Evolutionary conservation across 1,140 invertebrate genomes (phyloP).

Genomic region (Teleopsis dalmanni): DNA sequence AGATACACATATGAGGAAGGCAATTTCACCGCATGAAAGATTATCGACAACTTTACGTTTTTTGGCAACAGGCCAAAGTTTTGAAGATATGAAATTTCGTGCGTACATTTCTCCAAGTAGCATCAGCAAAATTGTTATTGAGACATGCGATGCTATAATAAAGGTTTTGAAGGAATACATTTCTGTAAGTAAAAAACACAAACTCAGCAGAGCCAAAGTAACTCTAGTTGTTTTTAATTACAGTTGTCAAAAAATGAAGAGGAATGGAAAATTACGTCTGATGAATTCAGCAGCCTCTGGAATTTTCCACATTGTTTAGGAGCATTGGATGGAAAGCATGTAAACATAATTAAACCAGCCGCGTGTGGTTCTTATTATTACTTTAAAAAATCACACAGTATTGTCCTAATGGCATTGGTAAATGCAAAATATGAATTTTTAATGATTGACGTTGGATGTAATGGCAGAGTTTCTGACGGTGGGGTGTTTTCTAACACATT

Average conservation of each 20-base stretch:
- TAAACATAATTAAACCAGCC: slow-evolving; percentile 18
- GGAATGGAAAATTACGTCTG: not conserved
- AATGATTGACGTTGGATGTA: slow-evolving; percentile 29
- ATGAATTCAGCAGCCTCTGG: too few species aligned
- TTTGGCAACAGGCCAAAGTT: not conserved
- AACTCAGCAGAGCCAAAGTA: not conserved
- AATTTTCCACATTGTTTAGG: too few species aligned
- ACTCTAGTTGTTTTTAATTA: not conserved
- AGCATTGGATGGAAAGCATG: too few species aligned
- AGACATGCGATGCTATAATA: not conserved
- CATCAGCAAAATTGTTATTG: not conserved
- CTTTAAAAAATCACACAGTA: slow-evolving; percentile 36
- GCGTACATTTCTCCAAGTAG: not conserved
- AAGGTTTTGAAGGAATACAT: not conserved
- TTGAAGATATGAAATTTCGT: not conserved
- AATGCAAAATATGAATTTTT: slow-evolving; percentile 19
- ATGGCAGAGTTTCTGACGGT: slow-evolving; percentile 35
- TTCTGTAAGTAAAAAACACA: not conserved
- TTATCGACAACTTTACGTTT: not conserved
- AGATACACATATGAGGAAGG: not conserved
- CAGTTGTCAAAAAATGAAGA: not conserved
- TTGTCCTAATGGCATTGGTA: too few species aligned
- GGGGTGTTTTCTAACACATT: slow-evolving; percentile 25
- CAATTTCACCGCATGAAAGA: not conserved
- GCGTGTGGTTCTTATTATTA: slow-evolving; percentile 41